A percentile compares a stretch with the other conserved stretches of the same genome.
Conservation (phyloP, 2,888 invertebrate genomes). For the Microplitis deprimator region DNA sequence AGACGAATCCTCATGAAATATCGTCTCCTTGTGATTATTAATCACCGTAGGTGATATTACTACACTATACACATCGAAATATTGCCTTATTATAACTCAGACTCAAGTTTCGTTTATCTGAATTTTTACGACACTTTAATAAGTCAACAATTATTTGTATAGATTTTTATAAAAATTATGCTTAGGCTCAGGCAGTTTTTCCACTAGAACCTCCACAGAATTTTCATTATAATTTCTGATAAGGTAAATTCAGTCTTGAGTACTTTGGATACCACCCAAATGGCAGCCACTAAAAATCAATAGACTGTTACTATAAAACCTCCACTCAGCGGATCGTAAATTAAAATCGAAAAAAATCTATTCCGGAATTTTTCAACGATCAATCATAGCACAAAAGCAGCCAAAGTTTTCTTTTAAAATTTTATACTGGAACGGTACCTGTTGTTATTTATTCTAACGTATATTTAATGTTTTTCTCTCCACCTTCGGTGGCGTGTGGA, state of each 20-base stretch:
- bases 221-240: conserved; percentile 9
- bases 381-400: too few relatives aligned
- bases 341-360: too few relatives aligned
- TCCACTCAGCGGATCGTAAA: too few relatives aligned
- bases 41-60: conserved; percentile 51
- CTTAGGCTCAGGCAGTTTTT: too few relatives aligned
- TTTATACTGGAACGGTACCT: background rate
- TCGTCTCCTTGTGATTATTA: conserved; percentile 66
- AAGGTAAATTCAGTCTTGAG: background rate
- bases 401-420: too few relatives aligned
- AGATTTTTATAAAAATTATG: too few relatives aligned
- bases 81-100: background rate
- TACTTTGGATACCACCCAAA: background rate
- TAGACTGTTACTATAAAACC: conserved; percentile 10
- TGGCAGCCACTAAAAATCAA: conserved; percentile 18
- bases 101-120: background rate
- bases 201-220: too few relatives aligned
- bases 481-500: conserved; percentile 29
- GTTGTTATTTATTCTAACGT: conserved; percentile 1
- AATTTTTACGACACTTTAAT: background rate
- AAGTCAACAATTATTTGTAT: too few relatives aligned
- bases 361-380: too few relatives aligned
- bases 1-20: conserved; percentile 61
- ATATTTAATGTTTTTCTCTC: conserved; percentile 5
- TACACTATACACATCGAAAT: conserved; percentile 10